Conservation (phyloP, 2,888 invertebrate genomes). For the Drosophila multiciliata region DNA sequence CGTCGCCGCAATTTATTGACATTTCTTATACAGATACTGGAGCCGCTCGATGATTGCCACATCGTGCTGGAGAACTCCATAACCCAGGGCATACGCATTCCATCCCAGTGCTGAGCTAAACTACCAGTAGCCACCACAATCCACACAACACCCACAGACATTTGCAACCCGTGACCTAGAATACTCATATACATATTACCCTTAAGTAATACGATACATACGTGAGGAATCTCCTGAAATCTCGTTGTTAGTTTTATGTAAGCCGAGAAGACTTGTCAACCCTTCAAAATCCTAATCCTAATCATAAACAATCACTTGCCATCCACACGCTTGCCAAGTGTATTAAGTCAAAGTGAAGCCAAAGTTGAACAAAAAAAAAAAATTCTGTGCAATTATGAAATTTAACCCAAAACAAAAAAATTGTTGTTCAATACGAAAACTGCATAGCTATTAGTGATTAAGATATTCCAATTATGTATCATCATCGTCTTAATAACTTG, state of each 20-base stretch:
- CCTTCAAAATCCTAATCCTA: constrained; percentile 24
- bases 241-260: constrained; percentile 53
- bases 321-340: constrained; percentile 67
- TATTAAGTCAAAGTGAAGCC: constrained; percentile 69
- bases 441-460: constrained; percentile 63
- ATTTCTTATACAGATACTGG: constrained; percentile 95
- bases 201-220: constrained; percentile 35
- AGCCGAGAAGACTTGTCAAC: constrained; percentile 43
- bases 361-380: constrained; percentile 65
- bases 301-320: constrained; percentile 54
- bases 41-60: constrained; percentile 93
- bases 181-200: constrained; percentile 76
- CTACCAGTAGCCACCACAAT: neutral
- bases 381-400: constrained; percentile 72
- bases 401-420: constrained; percentile 57
- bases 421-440: constrained; percentile 66
- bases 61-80: constrained; percentile 94
- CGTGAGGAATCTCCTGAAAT: constrained; percentile 57
- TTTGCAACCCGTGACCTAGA: constrained; percentile 78
- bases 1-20: constrained; percentile 93
- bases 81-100: constrained; percentile 86
- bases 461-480: constrained; percentile 43
- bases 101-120: constrained; percentile 83
- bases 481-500: constrained; percentile 29
- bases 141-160: constrained; percentile 63